These are phyloP conservation scores for Leptarthrus brevirostris DNA, from an alignment of 2,888 invertebrate genomes.

Conservation along the genomic window DNA sequence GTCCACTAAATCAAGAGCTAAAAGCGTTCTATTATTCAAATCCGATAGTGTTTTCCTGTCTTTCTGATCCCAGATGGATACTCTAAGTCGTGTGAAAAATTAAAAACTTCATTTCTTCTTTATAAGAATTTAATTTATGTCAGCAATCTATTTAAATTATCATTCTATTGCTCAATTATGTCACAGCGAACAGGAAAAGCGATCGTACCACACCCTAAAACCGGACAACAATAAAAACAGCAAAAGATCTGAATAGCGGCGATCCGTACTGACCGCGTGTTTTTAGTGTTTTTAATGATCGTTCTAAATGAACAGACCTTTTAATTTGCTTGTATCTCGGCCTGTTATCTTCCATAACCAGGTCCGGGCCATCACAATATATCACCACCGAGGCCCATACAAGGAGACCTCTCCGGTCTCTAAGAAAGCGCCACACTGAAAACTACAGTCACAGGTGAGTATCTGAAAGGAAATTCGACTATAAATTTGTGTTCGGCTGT, in stretches of 20 bases:
- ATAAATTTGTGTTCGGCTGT: slow-evolving; percentile 52
- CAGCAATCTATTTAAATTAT: slow-evolving; percentile 63
- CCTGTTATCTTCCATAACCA: slow-evolving; percentile 56
- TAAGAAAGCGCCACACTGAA: slow-evolving; percentile 39
- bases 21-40: no score
- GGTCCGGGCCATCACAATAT: slow-evolving; percentile 52
- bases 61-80: no score
- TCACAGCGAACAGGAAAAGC: slow-evolving; percentile 60
- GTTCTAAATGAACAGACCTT: slow-evolving; percentile 58
- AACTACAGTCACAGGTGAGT: slow-evolving; percentile 14
- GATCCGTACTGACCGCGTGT: slow-evolving; percentile 29
- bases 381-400: slow-evolving; percentile 41
- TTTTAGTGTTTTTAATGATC: slow-evolving; percentile 55
- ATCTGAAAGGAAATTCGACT: slow-evolving; percentile 24
- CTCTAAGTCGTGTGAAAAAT: background rate
- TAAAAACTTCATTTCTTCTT: background rate
- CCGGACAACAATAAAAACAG: background rate
- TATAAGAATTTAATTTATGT: slow-evolving; percentile 63
- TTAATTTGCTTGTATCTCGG: slow-evolving; percentile 59
- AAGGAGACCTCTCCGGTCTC: background rate
- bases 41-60: no score
- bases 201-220: slow-evolving; percentile 36
- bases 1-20: no score
- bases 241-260: slow-evolving; percentile 4
- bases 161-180: slow-evolving; percentile 66